Evolutionary conservation across 1,140 invertebrate genomes (phyloP).

Genomic region (Drosophila albomicans): DNA sequence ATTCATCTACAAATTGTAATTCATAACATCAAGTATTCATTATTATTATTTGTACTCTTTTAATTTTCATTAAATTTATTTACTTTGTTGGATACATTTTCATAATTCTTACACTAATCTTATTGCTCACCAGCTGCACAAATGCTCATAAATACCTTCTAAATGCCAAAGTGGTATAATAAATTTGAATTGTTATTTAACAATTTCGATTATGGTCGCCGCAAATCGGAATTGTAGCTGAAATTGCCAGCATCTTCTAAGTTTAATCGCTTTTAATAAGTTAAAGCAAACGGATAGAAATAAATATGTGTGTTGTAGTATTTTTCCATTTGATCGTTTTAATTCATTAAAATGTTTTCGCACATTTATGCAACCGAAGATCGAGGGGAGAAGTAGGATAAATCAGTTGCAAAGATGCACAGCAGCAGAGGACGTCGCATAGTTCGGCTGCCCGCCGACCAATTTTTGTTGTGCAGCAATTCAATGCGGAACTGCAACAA

Average conservation of each 20-base stretch:
- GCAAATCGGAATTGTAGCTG: background rate
- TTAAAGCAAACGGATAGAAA: constrained; percentile 1
- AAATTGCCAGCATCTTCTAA: constrained; percentile 28
- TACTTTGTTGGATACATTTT: no score
- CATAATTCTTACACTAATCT: no score
- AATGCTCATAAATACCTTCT: background rate
- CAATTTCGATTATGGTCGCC: background rate
- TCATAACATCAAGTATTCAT: no score
- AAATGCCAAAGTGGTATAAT: background rate
- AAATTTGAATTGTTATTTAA: background rate
- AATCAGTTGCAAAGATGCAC: constrained; percentile 18
- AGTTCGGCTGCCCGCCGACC: constrained; percentile 59
- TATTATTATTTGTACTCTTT: no score
- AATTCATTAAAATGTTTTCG: constrained; percentile 77
- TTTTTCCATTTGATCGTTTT: constrained; percentile 52
- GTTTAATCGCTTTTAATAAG: constrained; percentile 38
- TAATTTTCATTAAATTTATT: no score
- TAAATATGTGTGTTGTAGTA: constrained; percentile 39
- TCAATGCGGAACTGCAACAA: constrained; percentile 75
- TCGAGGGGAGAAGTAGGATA: background rate
- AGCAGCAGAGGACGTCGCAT: constrained; percentile 46
- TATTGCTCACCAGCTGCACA: no score
- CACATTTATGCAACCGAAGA: constrained; percentile 36
- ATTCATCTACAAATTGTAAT: no score
- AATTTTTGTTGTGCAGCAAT: constrained; percentile 53